Percentiles rank a stretch among this genome's conserved stretches.
These are phyloP conservation scores for Gorsachius goisagi DNA, from an alignment of 2,113 vertebrate species.

Conservation along the genomic window DNA sequence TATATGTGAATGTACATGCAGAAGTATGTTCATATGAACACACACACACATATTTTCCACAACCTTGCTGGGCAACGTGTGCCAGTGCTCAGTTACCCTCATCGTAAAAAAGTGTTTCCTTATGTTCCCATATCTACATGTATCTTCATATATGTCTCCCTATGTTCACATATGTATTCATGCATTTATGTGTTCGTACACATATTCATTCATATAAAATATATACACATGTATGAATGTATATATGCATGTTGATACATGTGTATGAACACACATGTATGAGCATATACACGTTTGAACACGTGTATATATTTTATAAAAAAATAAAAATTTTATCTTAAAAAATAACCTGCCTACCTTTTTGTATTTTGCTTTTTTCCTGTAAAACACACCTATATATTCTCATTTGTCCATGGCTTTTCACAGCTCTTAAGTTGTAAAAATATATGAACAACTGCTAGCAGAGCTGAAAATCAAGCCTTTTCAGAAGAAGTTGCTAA, in stretches of 20 bases:
- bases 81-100: no score
- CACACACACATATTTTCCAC: no score
- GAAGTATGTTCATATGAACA: neutral
- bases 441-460: neutral
- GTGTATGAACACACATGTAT: no score
- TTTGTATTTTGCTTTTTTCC: neutral
- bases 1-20: neutral
- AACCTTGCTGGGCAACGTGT: no score
- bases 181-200: no score
- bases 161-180: neutral
- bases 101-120: neutral
- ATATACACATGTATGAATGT: no score
- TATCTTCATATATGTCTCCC: no score
- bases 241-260: no score
- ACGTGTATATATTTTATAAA: neutral
- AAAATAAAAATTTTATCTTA: neutral
- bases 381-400: neutral
- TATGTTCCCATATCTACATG: no score
- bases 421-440: neutral
- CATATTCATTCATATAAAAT: no score
- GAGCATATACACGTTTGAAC: no score
- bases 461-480: neutral
- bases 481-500: neutral
- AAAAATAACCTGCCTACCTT: neutral
- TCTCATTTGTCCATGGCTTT: neutral